Evolutionary conservation across 2,797 vertebrate species (phyloP), one percentile per base, ranked within the genome.

Genomic region (Pangasius macronema): DNA sequence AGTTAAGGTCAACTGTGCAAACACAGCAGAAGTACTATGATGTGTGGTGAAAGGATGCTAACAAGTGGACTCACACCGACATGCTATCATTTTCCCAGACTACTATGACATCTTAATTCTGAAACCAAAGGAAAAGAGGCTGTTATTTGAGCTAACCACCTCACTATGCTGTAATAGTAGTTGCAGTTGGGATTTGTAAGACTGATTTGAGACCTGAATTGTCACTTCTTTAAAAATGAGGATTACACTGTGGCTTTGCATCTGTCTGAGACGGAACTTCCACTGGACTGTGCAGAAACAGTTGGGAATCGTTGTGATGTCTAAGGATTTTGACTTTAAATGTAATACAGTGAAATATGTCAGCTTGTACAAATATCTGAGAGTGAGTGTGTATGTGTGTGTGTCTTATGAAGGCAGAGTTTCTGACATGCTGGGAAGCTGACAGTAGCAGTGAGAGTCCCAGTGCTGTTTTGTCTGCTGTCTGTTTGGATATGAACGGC

Each of bases 1-100:
- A 59, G 67, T 86, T 84, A 88, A 51, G 83, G 86, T 87, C 81
- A 91, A 87, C 83, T 89, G 85, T 86, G 85, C 85, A 81, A 89
- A 82, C 39, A 53, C 24, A n/a, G 87, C 73, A 67, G 82, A 86
- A 86, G 80, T 86, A 87, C 75, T 85, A 87, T 88, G 57, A 85
- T 83, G 59, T 55, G 46, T 46, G 14, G 82, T 72, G 59, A 86
- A 76, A 82, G 49, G 68, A 82, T 67, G 59, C 68, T 80, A 82
- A 85, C 67, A 81, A 70, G 84, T 85, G 51, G 33, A 86, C 87
- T 86, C 82, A 24, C 85, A 30, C 24, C 76, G 84, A 87, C 80
- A 75, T 88, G 81, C 79, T 87, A 59, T 86, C 27, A 84, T 89
- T 84, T 61, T 68, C 63, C 81, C 55, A 57, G 82, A 81, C 84